Percentiles rank a stretch among this genome's conserved stretches.
phyloP scores from a whole-genome alignment of 2,888 invertebrate genomes.

The Trichogramma evanescens region DNA sequence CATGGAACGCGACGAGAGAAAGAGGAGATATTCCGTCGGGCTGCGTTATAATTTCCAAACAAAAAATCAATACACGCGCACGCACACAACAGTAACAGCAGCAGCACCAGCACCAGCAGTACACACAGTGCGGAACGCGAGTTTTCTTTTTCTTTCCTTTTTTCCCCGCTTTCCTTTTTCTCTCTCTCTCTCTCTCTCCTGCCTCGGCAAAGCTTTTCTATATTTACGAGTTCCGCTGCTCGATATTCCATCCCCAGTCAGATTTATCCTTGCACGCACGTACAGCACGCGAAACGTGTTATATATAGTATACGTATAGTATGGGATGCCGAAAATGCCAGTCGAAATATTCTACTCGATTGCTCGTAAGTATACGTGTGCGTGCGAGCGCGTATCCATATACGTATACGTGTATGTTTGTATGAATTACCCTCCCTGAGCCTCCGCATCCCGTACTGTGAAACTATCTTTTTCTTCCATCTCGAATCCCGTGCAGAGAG shows the following conservation, averaged over 20 bases:
- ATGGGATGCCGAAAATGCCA: too few relatives aligned
- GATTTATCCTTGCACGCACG: too few relatives aligned
- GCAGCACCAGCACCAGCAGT: too few relatives aligned
- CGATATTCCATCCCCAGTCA: neutral
- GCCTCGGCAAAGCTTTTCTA: neutral
- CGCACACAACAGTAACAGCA: too few relatives aligned
- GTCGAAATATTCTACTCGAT: neutral
- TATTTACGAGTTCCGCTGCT: neutral
- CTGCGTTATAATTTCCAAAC: neutral
- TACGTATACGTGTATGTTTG: neutral
- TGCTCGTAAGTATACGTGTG: neutral
- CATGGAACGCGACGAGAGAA: too few relatives aligned
- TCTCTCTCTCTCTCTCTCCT: conserved; percentile 7
- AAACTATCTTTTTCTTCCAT: too few relatives aligned
- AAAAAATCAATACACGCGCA: conserved; percentile 11
- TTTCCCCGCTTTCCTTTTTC: neutral
- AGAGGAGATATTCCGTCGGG: too few relatives aligned
- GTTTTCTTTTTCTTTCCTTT: neutral
- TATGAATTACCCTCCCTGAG: too few relatives aligned
- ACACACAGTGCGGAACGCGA: conserved; percentile 5
- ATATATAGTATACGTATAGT: too few relatives aligned
- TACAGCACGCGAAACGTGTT: too few relatives aligned
- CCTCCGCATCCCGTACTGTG: too few relatives aligned
- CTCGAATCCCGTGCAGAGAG: too few relatives aligned
- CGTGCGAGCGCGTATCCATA: neutral